Base-by-base conservation (phyloP, 1,140 invertebrate species). In the Drusus annulatus region DNA sequence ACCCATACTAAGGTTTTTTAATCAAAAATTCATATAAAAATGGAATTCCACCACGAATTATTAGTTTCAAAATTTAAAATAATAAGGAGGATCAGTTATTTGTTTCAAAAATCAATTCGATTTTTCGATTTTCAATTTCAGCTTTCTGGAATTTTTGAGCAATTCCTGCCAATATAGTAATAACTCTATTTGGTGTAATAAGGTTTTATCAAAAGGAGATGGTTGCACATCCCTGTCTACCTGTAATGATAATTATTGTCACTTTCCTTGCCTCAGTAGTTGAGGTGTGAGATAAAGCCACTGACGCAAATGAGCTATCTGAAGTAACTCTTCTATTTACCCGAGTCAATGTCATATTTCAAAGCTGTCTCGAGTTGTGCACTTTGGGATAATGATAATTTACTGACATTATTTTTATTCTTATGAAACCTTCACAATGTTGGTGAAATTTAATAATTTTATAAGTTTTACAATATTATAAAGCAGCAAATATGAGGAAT, bases 201-300 rank as follows among this genome's bases (percentile, higher is more conserved):
- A 13, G 1, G 36, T 45, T 45, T 45, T 4, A 36, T 36, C 31
- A 36, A 36, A 36, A 36, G 31, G 6, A 45, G 10, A 60, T 60
- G 10, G 23, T 60, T 60, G 19, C 3, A 60, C 19, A 17, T 13
- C 16, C 23, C 56, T 65, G 10, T 13, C 16, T 60, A 65, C 62
- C 2, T 31, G 13, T 13, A n/a, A 65, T 69, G 15, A 23, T 19
- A 50, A 19, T 17, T 8, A 19, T 50, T 50, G 36, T 36, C 16
- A 69, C 17, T 17, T 23, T n/a, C n/a, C 6, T 13, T 8, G 10
- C 10, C 36, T 13, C 36, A 2, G 36, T 45, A 45, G 65, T 19
- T 69, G 65, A 69, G 36, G 65, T 69, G 36, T 51, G 31, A 45
- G 65, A 69, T 69, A 69, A 69, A 69, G 45, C 31, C 1, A 50